Conservation (phyloP, 2,797 vertebrate genomes). For the Chelon auratus region DNA sequence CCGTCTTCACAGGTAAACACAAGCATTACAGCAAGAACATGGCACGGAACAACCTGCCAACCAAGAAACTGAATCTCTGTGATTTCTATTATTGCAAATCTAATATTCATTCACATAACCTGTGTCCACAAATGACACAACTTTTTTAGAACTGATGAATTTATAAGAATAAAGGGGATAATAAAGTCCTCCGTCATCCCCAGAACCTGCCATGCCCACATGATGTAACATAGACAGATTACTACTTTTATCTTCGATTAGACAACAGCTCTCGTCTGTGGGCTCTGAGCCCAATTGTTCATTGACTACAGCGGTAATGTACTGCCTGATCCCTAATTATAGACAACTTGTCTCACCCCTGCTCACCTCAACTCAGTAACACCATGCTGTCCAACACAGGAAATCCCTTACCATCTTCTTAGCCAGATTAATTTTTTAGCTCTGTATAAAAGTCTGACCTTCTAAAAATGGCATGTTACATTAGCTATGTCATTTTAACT, state of each 20-base stretch:
- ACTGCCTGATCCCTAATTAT: conserved; percentile 49
- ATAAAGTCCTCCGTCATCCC: conserved; percentile 13
- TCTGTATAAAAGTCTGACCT: not conserved
- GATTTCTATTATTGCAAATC: not conserved
- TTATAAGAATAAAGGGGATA: not conserved
- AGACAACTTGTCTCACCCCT: conserved; percentile 26
- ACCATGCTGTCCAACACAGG: conserved; percentile 7
- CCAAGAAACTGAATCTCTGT: not conserved
- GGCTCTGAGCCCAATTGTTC: conserved; percentile 39
- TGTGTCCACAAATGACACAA: not conserved
- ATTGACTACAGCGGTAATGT: conserved; percentile 45
- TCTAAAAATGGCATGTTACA: not conserved
- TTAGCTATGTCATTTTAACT: not conserved
- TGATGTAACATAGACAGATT: conserved; percentile 68
- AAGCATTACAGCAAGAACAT: not conserved
- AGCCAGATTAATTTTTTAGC: not conserved
- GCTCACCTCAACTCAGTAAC: conserved; percentile 21
- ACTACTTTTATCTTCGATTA: conserved; percentile 63
- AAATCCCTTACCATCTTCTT: conserved; percentile 35
- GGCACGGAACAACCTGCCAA: not conserved
- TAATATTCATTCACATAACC: conserved; percentile 2
- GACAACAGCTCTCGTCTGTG: conserved; percentile 49
- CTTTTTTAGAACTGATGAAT: conserved; percentile 4
- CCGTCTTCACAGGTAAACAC: not conserved
- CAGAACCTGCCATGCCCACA: conserved; percentile 2